Conservation (phyloP, 2,888 invertebrate species). For the Odontocolon sp. region DNA sequence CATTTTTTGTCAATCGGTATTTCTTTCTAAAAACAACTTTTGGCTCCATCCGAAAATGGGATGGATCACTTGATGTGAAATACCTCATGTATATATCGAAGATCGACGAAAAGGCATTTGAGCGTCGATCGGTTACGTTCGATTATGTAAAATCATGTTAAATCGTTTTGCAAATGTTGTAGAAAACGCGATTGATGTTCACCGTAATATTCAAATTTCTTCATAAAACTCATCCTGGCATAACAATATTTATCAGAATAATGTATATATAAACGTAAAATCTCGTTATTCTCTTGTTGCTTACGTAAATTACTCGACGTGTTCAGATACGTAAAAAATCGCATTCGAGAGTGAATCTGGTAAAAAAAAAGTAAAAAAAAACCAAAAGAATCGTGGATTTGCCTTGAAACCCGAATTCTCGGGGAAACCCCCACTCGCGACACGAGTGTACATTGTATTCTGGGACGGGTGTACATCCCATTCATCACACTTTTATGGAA, state of each 20-base stretch:
- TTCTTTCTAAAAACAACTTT: too few relatives aligned
- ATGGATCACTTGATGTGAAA: too few relatives aligned
- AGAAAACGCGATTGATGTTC: too few relatives aligned
- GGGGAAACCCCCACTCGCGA: slow-evolving; percentile 7
- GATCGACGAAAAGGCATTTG: slow-evolving; percentile 1
- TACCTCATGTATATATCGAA: background rate
- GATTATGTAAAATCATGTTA: background rate
- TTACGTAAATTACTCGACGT: background rate
- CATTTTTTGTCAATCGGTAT: too few relatives aligned
- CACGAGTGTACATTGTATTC: slow-evolving; percentile 51
- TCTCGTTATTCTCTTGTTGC: slow-evolving; percentile 5
- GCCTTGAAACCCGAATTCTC: slow-evolving; percentile 34
- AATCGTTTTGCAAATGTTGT: background rate
- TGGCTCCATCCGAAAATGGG: too few relatives aligned
- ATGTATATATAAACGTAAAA: background rate
- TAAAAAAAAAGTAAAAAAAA: slow-evolving; percentile 25
- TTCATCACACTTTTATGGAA: slow-evolving; percentile 67
- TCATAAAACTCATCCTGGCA: too few relatives aligned
- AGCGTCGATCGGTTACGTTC: slow-evolving; percentile 25
- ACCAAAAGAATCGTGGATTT: slow-evolving; percentile 44
- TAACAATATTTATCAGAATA: background rate
- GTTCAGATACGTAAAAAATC: background rate
- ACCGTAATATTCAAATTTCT: too few relatives aligned
- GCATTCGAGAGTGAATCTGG: slow-evolving; percentile 40
- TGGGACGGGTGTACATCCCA: slow-evolving; percentile 53